These are phyloP conservation scores for Condylostylus longicornis DNA, from an alignment of 1,140 invertebrate genomes.

Conservation along the genomic window DNA sequence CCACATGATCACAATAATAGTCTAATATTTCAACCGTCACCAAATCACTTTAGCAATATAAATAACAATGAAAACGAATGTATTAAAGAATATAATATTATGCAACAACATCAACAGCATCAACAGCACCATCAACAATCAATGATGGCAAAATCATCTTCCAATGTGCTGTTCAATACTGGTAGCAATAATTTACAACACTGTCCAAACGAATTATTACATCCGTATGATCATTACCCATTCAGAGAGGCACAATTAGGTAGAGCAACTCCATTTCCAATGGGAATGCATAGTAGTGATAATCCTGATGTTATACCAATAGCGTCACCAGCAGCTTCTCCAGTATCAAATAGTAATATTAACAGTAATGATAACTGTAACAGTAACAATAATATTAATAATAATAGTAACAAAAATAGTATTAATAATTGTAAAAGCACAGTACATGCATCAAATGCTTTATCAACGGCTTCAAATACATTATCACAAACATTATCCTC, in stretches of 20 bases:
- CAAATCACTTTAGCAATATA: conserved; percentile 1
- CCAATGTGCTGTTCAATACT: conserved; percentile 4
- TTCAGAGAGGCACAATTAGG: conserved; percentile 34
- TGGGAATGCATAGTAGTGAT: conserved; percentile 18
- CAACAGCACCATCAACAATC: conserved; percentile 15
- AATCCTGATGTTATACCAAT: no score
- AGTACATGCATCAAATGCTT: no score
- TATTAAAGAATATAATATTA: no score
- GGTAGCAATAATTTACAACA: conserved; percentile 2
- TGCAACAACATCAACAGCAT: conserved; percentile 3
- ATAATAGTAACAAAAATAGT: no score
- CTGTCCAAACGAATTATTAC: conserved; percentile 23
- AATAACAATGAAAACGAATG: background rate
- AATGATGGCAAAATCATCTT: no score
- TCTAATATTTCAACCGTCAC: background rate
- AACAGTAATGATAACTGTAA: conserved; percentile 7
- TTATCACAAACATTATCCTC: no score
- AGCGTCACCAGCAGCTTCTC: background rate
- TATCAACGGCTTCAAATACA: no score
- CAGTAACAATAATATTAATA: conserved; percentile 7
- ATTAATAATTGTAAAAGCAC: no score
- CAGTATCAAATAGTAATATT: conserved; percentile 3
- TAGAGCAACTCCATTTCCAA: conserved; percentile 46
- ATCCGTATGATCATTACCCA: conserved; percentile 38
- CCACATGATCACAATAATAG: background rate